phyloP scores from a whole-genome alignment of 2,888 invertebrate species.

The Busseola fusca region DNA sequence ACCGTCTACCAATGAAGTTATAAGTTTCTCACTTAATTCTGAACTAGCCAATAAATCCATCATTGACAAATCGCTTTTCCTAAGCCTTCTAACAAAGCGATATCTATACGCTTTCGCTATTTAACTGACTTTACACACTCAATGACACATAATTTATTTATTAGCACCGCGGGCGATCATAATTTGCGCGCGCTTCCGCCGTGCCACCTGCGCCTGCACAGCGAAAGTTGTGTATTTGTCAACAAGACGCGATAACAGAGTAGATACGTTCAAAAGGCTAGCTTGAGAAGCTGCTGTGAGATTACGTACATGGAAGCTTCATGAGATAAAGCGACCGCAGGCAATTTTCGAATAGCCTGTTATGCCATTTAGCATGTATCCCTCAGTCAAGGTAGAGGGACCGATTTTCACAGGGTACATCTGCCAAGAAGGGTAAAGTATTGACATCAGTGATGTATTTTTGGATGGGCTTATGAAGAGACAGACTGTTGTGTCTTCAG shows the following conservation, averaged over 20 bases:
- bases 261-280: constrained; percentile 35
- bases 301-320: neutral
- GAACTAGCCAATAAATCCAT: constrained; percentile 6
- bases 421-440: too few relatives aligned
- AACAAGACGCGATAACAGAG: constrained; percentile 66
- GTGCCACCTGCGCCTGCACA: constrained; percentile 75
- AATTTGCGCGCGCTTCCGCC: constrained; percentile 66
- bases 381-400: neutral
- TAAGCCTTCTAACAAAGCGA: constrained; percentile 35
- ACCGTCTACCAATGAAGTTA: neutral
- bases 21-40: neutral
- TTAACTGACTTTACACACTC: constrained; percentile 56
- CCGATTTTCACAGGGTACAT: too few relatives aligned
- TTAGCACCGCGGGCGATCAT: constrained; percentile 69
- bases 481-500: neutral
- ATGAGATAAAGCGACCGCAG: neutral
- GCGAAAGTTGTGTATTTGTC: constrained; percentile 84
- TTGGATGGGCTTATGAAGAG: neutral
- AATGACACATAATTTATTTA: constrained; percentile 70
- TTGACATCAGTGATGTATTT: neutral
- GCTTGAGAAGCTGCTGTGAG: neutral
- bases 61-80: neutral
- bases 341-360: neutral
- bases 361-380: neutral
- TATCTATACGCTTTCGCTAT: constrained; percentile 51